phyloP scores from a whole-genome alignment of 2,888 invertebrate genomes.

The Disparrhopalites patrizii region DNA sequence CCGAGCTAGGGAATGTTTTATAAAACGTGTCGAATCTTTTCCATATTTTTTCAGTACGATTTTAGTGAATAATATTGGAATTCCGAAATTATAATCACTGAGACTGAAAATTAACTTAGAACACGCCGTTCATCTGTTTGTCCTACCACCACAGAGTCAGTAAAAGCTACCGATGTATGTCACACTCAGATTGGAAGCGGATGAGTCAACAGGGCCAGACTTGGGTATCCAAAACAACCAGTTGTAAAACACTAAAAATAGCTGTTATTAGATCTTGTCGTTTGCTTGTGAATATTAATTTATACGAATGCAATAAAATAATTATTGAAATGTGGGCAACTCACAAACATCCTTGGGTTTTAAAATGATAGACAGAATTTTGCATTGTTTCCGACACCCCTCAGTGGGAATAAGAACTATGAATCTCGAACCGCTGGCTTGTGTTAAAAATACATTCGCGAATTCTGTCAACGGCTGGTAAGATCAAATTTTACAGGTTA shows the following conservation, averaged over 20 bases:
- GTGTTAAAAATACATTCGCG: constrained; percentile 70
- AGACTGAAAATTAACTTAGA: no score
- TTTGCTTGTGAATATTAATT: neutral
- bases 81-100: no score
- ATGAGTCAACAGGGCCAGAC: constrained; percentile 60
- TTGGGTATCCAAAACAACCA: constrained; percentile 79
- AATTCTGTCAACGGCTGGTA: constrained; percentile 72
- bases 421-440: constrained; percentile 67
- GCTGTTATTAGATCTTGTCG: no score
- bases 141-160: no score
- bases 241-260: constrained; percentile 71
- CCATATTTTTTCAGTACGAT: no score
- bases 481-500: constrained; percentile 7
- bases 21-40: no score
- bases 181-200: constrained; percentile 57
- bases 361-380: constrained; percentile 65
- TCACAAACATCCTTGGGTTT: constrained; percentile 70
- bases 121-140: no score
- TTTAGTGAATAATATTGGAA: no score
- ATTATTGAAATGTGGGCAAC: constrained; percentile 54
- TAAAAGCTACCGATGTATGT: constrained; percentile 71
- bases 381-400: constrained; percentile 70
- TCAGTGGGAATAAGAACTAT: constrained; percentile 70
- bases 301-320: constrained; percentile 24
- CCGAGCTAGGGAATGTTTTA: no score